Conservation (phyloP, 2,888 invertebrate genomes). For the Apamea sordens region DNA sequence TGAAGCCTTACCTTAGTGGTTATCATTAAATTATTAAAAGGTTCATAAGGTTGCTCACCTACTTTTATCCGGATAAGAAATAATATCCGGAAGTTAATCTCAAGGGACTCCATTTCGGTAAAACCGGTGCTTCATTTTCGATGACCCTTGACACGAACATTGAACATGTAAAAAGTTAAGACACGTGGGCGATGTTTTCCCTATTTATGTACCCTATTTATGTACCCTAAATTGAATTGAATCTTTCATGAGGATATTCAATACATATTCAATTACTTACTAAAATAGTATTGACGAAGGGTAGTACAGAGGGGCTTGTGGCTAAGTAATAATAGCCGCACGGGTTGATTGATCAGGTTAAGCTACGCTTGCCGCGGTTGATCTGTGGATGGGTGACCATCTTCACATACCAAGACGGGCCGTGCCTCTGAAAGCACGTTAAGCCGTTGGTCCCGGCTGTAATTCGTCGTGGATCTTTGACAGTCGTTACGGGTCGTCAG, state of each 20-base stretch:
- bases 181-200: constrained; percentile 1
- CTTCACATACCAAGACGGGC: background rate
- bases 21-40: constrained; percentile 22
- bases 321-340: background rate
- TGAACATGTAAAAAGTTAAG: constrained; percentile 45
- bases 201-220: constrained; percentile 30
- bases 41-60: background rate
- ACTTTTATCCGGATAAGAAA: constrained; percentile 8
- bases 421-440: no score
- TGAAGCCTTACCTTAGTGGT: background rate
- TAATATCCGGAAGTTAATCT: constrained; percentile 19
- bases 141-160: constrained; percentile 40
- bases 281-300: constrained; percentile 3
- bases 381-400: background rate
- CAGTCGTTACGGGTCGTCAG: background rate
- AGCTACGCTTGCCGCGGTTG: background rate
- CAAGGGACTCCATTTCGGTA: constrained; percentile 24
- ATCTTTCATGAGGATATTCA: constrained; percentile 27
- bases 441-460: no score
- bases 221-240: constrained; percentile 21
- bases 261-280: constrained; percentile 31
- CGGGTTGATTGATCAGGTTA: background rate
- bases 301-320: background rate
- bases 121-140: constrained; percentile 30
- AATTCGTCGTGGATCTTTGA: background rate